These are phyloP conservation scores for Podargus strigoides DNA, from an alignment of 2,797 vertebrate genomes.

Conservation along the genomic window DNA sequence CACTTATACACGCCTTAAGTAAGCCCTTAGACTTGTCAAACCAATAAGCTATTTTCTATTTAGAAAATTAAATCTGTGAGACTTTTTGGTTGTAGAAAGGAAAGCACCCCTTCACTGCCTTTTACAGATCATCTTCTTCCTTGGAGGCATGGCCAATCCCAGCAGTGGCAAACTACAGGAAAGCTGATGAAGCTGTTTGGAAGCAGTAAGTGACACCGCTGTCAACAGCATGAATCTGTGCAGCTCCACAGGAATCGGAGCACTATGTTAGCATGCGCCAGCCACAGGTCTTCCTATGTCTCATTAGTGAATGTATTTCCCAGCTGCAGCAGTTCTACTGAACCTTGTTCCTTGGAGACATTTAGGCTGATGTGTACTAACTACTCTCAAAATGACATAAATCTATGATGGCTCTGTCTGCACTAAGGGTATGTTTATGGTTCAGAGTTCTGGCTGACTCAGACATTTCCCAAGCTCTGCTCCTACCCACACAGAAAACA, in stretches of 20 bases:
- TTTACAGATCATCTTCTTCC: not conserved
- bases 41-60: not conserved
- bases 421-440: not conserved
- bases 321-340: not conserved
- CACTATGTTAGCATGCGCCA: not conserved
- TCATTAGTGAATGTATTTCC: not conserved
- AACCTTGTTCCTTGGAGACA: not conserved
- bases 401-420: not conserved
- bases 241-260: not conserved
- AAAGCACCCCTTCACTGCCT: not conserved
- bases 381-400: not conserved
- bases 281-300: not conserved
- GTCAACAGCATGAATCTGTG: not conserved
- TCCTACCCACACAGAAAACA: not conserved
- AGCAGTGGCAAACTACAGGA: not conserved
- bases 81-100: not conserved
- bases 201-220: not conserved
- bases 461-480: not conserved
- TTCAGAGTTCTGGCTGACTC: not conserved
- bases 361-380: not conserved
- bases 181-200: conserved; percentile 21
- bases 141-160: not conserved
- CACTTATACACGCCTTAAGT: not conserved
- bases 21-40: not conserved
- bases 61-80: not conserved